These are phyloP conservation scores for Dysidea cf. avara DNA, from an alignment of 37 sponge, comb jelly and placozoan genomes.

Conservation along the genomic window DNA sequence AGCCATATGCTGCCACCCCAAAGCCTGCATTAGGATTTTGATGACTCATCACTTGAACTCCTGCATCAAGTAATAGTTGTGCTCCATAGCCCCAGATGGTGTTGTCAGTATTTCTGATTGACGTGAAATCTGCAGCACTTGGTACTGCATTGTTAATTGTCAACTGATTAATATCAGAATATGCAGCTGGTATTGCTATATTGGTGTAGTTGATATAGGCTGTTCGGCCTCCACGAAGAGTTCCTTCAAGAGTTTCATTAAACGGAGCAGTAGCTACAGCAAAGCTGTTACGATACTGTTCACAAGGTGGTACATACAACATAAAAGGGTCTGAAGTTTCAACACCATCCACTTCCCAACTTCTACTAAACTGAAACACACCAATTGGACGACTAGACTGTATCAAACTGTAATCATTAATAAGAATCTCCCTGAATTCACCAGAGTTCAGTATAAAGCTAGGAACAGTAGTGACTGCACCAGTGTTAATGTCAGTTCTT, in stretches of 20 bases:
- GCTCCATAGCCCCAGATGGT: too few relatives aligned
- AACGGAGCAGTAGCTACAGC: too few relatives aligned
- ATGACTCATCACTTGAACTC: conserved; percentile 40
- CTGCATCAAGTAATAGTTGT: background rate
- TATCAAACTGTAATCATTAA: too few relatives aligned
- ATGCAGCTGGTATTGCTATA: conserved; percentile 30
- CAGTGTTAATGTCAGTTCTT: background rate
- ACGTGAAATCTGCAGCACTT: background rate
- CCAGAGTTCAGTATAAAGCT: too few relatives aligned
- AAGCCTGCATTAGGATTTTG: conserved; percentile 16
- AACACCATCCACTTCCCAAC: conserved; percentile 39
- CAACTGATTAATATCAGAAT: conserved; percentile 18
- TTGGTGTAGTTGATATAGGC: conserved; percentile 22
- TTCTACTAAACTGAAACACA: conserved; percentile 28
- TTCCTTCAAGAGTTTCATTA: too few relatives aligned
- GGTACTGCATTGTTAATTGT: conserved; percentile 11
- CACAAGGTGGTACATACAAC: too few relatives aligned
- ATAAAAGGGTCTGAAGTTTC: conserved; percentile 52
- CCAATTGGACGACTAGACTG: conserved; percentile 37
- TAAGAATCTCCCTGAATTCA: too few relatives aligned
- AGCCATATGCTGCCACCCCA: conserved; percentile 56
- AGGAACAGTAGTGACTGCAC: background rate
- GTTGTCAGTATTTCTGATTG: conserved; percentile 8
- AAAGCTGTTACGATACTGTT: too few relatives aligned
- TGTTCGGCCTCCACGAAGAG: conserved; percentile 13